These are phyloP conservation scores for Drosophila pseudoobscura DNA, from an alignment of 1,140 invertebrate species.

Conservation along the genomic window DNA sequence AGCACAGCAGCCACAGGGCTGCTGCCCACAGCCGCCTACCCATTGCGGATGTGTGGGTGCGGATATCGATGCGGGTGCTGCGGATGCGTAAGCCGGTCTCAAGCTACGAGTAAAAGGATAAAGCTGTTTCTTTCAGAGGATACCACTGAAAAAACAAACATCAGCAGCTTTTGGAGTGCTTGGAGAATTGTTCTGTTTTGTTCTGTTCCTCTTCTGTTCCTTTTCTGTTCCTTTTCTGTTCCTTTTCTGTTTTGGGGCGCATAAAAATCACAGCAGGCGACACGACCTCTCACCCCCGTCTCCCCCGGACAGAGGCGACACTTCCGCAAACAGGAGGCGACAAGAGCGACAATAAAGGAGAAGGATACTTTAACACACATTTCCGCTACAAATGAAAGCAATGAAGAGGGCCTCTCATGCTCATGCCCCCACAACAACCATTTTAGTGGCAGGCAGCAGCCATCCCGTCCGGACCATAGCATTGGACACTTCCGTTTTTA, in stretches of 20 bases:
- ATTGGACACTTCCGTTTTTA: conserved; percentile 69
- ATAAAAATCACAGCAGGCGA: conserved; percentile 71
- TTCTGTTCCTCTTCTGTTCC: conserved; percentile 19
- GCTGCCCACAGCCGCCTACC: conserved; percentile 55
- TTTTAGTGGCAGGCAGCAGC: conserved; percentile 1
- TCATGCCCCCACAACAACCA: conserved; percentile 3
- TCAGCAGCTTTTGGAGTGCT: conserved; percentile 23
- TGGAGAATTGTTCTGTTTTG: conserved; percentile 17
- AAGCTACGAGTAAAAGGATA: conserved; percentile 8
- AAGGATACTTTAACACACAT: conserved; percentile 79
- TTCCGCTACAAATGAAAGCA: conserved; percentile 81
- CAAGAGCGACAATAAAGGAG: conserved; percentile 26
- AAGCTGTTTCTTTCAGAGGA: no score
- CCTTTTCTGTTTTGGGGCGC: conserved; percentile 9
- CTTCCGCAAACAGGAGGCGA: conserved; percentile 74
- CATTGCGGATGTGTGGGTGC: conserved; percentile 38
- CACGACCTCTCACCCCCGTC: neutral
- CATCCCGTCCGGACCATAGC: conserved; percentile 33
- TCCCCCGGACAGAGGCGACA: conserved; percentile 55
- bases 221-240: conserved; percentile 6
- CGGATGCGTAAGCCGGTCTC: conserved; percentile 23
- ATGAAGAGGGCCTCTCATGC: conserved; percentile 42
- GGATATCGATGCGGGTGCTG: conserved; percentile 6
- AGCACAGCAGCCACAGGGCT: conserved; percentile 63
- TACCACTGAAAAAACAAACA: neutral